Percentiles rank a stretch among this genome's conserved stretches.
phyloP scores from a whole-genome alignment of 2,888 invertebrate genomes.

The Calameuta idolon region DNA sequence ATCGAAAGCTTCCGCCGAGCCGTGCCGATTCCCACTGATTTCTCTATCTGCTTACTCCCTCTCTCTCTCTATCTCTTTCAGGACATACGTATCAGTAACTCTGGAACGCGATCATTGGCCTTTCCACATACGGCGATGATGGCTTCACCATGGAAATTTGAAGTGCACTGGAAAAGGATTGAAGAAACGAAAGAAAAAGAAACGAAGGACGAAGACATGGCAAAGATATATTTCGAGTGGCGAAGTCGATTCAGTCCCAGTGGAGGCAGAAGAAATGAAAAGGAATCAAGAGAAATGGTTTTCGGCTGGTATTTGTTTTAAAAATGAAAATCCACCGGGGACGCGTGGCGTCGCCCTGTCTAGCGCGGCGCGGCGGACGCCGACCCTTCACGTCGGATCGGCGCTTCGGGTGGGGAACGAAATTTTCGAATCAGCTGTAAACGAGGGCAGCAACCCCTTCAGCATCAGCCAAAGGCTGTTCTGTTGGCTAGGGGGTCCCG shows the following conservation, averaged over 20 bases:
- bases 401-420: slow-evolving; percentile 2
- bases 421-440: slow-evolving; percentile 10
- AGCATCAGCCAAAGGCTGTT: neutral
- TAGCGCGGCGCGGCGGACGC: slow-evolving; percentile 43
- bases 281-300: neutral
- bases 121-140: neutral
- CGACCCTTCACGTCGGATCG: slow-evolving; percentile 20
- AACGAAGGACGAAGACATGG: neutral
- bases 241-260: neutral
- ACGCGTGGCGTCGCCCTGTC: slow-evolving; percentile 45
- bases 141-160: neutral
- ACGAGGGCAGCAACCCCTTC: slow-evolving; percentile 9
- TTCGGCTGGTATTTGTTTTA: slow-evolving; percentile 22
- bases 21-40: neutral
- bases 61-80: neutral
- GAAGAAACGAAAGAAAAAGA: neutral
- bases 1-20: neutral
- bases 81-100: neutral
- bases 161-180: neutral
- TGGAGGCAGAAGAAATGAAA: neutral
- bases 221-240: neutral
- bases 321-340: slow-evolving; percentile 44
- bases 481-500: neutral
- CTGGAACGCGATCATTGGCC: neutral
- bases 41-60: neutral